Base-by-base conservation (phyloP, 2,888 invertebrate species). In the Dolichomitus sp. region DNA sequence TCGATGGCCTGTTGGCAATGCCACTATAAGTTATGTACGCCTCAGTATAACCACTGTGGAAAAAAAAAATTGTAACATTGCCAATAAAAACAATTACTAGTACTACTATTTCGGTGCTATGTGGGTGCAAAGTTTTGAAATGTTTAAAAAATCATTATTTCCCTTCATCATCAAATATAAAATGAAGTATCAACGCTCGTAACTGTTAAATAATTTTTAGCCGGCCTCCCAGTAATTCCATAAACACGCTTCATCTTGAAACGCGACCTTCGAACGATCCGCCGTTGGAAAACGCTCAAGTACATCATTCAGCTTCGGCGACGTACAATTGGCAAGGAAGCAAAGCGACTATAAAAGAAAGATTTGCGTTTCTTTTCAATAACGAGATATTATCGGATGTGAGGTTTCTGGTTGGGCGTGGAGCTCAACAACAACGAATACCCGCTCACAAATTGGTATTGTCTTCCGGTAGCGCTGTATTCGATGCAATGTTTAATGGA, bases 401-500 rank as follows among this genome's bases (percentile, higher is more conserved):
- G 5, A 96, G 96, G 88, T 98, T 98, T 89, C 94, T 97, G 50
- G 97, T 98, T 17, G 97, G 97, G 0, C 96, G 96, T 88, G 97
- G 96, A 61, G 95, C 94, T 0, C 95, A 95, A 81, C 95, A 95
- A 84, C 96, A 96, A 91, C 94, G 96, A 14, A 96, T 98, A 83
- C 97, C 97, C 0, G 97, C 97, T 0, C 97, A 97, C 88, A 97
- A 96, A 92, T 97, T 98, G 89, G 96, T 98, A 0, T 93, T 98
- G 45, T 97, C 97, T 0, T 96, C 97, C 9, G 97, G 97, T 1
- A 97, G 97, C 90, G 97, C 97, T 0, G 98, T 98, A 1, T 98
- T 98, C 91, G 97, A 98, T 93, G 97, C 97, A 7, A 97, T 98
- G 96, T 98, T 98, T 90, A 97, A 97, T 90, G 97, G 97, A 40